phyloP scores from a whole-genome alignment of 2,113 vertebrate species.

The Pseudopodoces humilis region DNA sequence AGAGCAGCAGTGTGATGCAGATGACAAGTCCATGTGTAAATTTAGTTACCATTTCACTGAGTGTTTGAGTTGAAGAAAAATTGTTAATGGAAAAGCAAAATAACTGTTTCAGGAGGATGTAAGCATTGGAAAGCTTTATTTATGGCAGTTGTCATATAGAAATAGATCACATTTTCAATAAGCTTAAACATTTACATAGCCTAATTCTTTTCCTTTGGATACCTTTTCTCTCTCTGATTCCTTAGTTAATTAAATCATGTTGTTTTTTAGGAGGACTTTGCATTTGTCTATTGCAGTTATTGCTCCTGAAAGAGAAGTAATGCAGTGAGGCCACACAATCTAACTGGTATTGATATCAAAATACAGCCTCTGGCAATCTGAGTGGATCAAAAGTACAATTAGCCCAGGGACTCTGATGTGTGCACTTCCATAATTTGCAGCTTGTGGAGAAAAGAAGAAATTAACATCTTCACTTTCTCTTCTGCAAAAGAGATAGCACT shows the following conservation, averaged over 20 bases:
- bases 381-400: slow-evolving; percentile 23
- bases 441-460: slow-evolving; percentile 7
- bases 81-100: background rate
- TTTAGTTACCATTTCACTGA: background rate
- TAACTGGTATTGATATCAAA: background rate
- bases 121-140: background rate
- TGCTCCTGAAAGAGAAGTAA: background rate
- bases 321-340: background rate
- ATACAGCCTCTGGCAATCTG: background rate
- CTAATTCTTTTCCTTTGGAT: background rate
- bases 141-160: background rate
- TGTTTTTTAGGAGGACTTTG: background rate
- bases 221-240: background rate
- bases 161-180: background rate
- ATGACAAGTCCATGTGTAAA: background rate
- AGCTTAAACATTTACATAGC: background rate
- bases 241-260: background rate
- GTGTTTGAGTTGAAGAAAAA: background rate
- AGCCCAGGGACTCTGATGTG: background rate
- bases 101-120: background rate
- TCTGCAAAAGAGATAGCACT: background rate
- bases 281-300: background rate
- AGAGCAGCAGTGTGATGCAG: background rate
- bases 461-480: background rate
- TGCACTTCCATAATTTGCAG: background rate